Conservation (phyloP, 1,140 invertebrate species). For the Phymastichus coffea region DNA sequence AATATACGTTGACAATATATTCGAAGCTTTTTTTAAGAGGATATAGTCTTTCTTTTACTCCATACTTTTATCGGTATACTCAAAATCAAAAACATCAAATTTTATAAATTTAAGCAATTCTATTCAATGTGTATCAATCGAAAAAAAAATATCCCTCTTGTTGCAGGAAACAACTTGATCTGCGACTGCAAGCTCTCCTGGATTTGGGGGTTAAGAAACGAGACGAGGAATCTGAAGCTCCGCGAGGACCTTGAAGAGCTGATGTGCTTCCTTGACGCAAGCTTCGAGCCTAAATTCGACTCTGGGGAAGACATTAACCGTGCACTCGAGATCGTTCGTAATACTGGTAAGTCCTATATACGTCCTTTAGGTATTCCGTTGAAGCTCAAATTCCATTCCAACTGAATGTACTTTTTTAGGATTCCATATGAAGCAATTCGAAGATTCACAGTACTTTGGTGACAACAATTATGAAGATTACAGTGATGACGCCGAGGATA, state of each 20-base stretch:
- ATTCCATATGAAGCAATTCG: too few species aligned
- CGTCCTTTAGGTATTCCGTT: too few species aligned
- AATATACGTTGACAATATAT: too few species aligned
- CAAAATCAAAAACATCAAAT: too few species aligned
- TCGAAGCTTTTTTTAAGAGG: too few species aligned
- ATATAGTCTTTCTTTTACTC: too few species aligned
- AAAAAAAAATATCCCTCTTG: conserved; percentile 15
- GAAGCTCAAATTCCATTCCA: too few species aligned
- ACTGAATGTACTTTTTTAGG: too few species aligned
- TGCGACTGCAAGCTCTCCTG: conserved; percentile 77
- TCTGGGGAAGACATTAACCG: conserved; percentile 40
- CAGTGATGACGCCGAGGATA: conserved; percentile 36
- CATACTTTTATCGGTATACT: too few species aligned
- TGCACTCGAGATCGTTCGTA: conserved; percentile 39
- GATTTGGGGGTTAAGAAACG: conserved; percentile 72
- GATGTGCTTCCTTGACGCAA: conserved; percentile 65
- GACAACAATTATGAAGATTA: conserved; percentile 37
- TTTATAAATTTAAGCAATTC: too few species aligned
- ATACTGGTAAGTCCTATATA: conserved; percentile 47
- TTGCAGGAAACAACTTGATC: conserved; percentile 74
- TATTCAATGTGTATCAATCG: too few species aligned
- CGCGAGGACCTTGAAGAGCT: conserved; percentile 66
- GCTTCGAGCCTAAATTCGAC: conserved; percentile 43
- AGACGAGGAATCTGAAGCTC: conserved; percentile 69
- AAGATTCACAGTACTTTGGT: not conserved